Conservation (phyloP, 1,140 invertebrate species). For the Nasonia vitripennis region DNA sequence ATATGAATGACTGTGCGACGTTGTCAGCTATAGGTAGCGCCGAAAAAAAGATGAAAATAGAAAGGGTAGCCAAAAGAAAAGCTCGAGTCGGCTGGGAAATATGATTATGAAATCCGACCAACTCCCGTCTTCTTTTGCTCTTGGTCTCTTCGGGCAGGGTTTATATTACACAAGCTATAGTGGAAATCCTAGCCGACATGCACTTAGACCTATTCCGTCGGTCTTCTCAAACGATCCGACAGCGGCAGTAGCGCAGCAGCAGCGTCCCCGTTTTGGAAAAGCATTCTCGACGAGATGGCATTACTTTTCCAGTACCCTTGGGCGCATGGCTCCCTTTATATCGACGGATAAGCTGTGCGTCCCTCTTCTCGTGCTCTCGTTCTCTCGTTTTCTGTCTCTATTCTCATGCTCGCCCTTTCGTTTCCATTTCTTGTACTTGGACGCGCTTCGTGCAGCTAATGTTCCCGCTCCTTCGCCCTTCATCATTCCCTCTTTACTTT, state of each 20-base stretch:
- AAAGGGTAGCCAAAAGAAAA: not conserved
- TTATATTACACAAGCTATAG: constrained; percentile 56
- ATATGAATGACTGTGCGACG: too few relatives aligned
- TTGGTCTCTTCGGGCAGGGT: constrained; percentile 5
- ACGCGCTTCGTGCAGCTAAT: too few relatives aligned
- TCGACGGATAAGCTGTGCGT: constrained; percentile 5
- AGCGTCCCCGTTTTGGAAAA: constrained; percentile 39
- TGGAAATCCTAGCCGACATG: constrained; percentile 56
- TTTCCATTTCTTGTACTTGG: too few relatives aligned
- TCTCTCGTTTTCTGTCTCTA: constrained; percentile 17
- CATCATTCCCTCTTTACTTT: not conserved
- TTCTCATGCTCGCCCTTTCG: not conserved
- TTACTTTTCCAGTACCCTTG: constrained; percentile 41
- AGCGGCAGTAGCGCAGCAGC: not conserved
- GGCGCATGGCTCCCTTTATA: not conserved
- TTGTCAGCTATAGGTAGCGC: not conserved
- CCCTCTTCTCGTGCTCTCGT: not conserved
- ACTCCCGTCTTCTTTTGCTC: constrained; percentile 18
- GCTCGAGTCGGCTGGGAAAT: constrained; percentile 33
- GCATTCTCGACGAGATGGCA: constrained; percentile 51
- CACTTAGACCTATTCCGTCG: constrained; percentile 53
- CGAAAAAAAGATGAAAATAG: not conserved
- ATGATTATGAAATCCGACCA: constrained; percentile 44
- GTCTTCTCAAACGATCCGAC: constrained; percentile 39
- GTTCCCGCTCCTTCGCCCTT: not conserved